Base-by-base conservation (phyloP, 2,797 vertebrate genomes). In the Mormyrops boulengeri region DNA sequence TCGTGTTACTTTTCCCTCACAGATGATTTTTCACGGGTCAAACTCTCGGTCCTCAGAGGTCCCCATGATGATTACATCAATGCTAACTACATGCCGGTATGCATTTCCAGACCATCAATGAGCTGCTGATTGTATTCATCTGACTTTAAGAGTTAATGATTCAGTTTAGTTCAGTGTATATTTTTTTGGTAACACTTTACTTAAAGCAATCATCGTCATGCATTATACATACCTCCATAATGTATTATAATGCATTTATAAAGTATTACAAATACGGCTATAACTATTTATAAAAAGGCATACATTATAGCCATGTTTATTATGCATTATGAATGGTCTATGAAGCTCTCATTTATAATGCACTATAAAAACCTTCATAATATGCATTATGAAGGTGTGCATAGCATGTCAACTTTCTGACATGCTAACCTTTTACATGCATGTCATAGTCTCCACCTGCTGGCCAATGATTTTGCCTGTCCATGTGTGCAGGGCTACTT, bases 1-100 rank as follows among this genome's bases (percentile, higher is more conserved):
- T 17, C 3, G 26, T 49, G 4, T 34, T 89, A 44, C 92, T 91
- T 49, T 92, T 85, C 0, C 90, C 38, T 92, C 89, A 60, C 93
- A 99, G 98, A 99, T 94, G 98, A 99, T 89, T 94, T 94, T 90
- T 98, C 98, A 91, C 97, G 98, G 88, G 98, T 99, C 92, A 98
- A 97, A 93, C 97, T 99, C 92, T 98, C 97, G 80, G 92, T 95
- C 92, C 95, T 94, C 88, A 96, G 92, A 89, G 95, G 92, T 92
- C 93, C 94, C 0, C 91, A 93, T 22, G 97, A 96, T 8, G 98
- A 99, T 95, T 99, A 99, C 94, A 97, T 99, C 95, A 99, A 99
- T 90, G 98, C 98, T 93, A 98, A 96, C 95, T 98, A 98, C 92
- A 97, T 99, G 93, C 97, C 98, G 90, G 98, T 99, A 95, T 95